These are phyloP conservation scores for Watersipora subatra DNA, from an alignment of 1,140 invertebrate species.

Conservation along the genomic window DNA sequence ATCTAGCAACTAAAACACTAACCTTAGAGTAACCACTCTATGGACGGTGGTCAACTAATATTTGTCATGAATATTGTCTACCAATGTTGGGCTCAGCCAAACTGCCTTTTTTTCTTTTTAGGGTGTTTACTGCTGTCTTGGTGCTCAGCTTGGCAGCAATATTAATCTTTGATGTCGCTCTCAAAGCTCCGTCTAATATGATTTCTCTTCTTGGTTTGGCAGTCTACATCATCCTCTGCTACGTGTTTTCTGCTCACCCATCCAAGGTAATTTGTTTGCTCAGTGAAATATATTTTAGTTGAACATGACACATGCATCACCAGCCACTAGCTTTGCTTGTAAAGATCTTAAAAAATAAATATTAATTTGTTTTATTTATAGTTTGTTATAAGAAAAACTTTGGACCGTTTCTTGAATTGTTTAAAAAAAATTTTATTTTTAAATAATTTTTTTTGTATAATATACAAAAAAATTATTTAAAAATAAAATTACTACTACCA, in stretches of 20 bases:
- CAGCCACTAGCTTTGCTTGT: not conserved
- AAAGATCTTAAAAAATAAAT: not conserved
- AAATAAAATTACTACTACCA: too few relatives aligned
- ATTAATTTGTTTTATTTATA: not conserved
- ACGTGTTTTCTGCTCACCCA: slow-evolving; percentile 19
- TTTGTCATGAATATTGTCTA: too few relatives aligned
- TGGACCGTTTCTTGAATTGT: not conserved
- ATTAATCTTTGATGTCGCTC: slow-evolving; percentile 11
- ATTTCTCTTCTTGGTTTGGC: slow-evolving; percentile 16
- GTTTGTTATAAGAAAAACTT: not conserved
- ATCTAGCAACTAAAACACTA: too few relatives aligned
- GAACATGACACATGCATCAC: too few relatives aligned
- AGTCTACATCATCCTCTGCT: slow-evolving; percentile 17
- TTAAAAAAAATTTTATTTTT: not conserved
- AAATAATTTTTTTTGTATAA: not conserved
- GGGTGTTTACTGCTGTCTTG: too few relatives aligned
- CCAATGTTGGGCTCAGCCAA: too few relatives aligned
- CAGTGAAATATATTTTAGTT: not conserved
- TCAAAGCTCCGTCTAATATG: slow-evolving; percentile 17
- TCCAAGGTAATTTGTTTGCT: slow-evolving; percentile 14
- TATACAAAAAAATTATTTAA: too few relatives aligned
- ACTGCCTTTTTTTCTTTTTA: too few relatives aligned
- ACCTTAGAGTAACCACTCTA: too few relatives aligned
- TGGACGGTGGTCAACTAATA: too few relatives aligned
- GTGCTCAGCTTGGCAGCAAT: not conserved